Conservation (phyloP, 2,888 invertebrate species). For the Lampropteryx suffumata region DNA sequence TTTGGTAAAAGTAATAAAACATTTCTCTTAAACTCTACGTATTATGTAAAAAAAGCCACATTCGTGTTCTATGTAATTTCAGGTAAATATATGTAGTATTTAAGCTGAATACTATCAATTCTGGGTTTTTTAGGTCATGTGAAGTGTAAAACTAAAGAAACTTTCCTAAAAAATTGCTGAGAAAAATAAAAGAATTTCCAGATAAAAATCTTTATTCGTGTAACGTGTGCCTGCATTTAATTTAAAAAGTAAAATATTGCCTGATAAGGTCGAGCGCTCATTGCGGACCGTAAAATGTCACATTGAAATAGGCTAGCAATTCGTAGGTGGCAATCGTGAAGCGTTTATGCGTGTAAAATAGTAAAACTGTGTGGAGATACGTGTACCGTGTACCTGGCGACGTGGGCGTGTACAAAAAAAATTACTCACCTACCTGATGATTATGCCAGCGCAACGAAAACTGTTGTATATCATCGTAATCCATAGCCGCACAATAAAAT, state of each 20-base stretch:
- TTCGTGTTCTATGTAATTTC: too few relatives aligned
- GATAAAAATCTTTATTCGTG: conserved; percentile 13
- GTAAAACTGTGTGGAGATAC: too few relatives aligned
- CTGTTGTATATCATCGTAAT: conserved; percentile 87
- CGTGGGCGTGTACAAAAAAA: conserved; percentile 60
- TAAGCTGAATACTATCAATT: not conserved
- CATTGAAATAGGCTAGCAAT: conserved; percentile 26
- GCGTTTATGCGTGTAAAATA: conserved; percentile 39
- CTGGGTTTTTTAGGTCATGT: not conserved
- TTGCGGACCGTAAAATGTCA: conserved; percentile 14
- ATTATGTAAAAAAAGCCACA: too few relatives aligned
- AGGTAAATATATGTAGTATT: too few relatives aligned
- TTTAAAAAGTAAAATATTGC: conserved; percentile 4
- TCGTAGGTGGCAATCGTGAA: conserved; percentile 27
- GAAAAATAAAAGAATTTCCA: conserved; percentile 8
- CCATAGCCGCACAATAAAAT: conserved; percentile 62
- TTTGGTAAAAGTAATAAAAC: too few relatives aligned
- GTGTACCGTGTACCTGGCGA: conserved; percentile 53
- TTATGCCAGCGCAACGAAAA: conserved; percentile 94
- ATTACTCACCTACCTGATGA: conserved; percentile 86
- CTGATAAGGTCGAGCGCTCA: conserved; percentile 2
- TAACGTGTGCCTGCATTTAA: conserved; percentile 11
- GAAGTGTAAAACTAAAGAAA: not conserved
- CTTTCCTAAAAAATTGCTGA: not conserved
- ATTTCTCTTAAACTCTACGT: too few relatives aligned